Base-by-base conservation (phyloP, 2,797 vertebrate genomes). In the Pogoniulus pusillus region DNA sequence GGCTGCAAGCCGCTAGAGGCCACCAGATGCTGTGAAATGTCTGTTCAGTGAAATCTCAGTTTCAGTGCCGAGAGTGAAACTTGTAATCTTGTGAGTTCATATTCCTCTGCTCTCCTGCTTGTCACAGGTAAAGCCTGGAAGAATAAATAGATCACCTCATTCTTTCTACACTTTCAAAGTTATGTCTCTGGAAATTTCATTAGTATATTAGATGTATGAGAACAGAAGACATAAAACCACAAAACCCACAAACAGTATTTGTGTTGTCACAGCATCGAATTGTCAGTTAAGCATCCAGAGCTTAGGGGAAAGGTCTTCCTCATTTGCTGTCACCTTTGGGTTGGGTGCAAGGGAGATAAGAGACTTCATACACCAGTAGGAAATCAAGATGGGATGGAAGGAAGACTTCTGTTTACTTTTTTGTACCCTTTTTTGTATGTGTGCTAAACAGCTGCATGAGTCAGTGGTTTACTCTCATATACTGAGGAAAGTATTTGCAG, bases 11-110 rank as follows among this genome's bases (percentile, higher is more conserved):
- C 92, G 1, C 92, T 96, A 95, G 90, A 91, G 93, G 94, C 70
- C 95, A 94, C 90, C 73, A 95, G 84, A 91, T 91, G 82, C 86
- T 87, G 73, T 35, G 82, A 64, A 90, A 91, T 88, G 26, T 26
- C 60, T 82, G 78, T 45, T 93, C 39, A 34, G 64, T 37, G 71
- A 55, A 45, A 14, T 66, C 64, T 78, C 49, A 2, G 75, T 43
- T 34, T 68, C 64, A 22, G 59, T 41, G 63, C 64, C 68, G 53
- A 20, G 53, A 58, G 30, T 17, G 58, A 82, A 68, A 69, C 41
- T 5, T n/a, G 49, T 47, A 63, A 57, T 85, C 62, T 26, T 49
- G 32, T 10, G 58, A 89, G 58, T 80, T 89, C 77, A 12, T 63
- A 54, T 65, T 69, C 29, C 72, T 77, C 30, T 80, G 41, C 82